Conservation (phyloP, 2,113 vertebrate species). For the Sus scrofa region T2T-Sscrofa CM000817.6:116718001-116718500, state of each 20-base stretch:
- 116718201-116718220: neutral
- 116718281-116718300: neutral
- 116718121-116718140: neutral
- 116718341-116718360: neutral
- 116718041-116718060: neutral
- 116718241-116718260: neutral
- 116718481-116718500: neutral
- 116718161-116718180: neutral
- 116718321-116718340: neutral
- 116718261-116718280: rapidly evolving
- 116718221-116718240: neutral
- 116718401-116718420: neutral
- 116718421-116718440: neutral
- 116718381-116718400: neutral
- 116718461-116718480: neutral
- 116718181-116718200: neutral
- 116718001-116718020: neutral
- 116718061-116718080: neutral
- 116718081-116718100: neutral
- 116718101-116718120: neutral
- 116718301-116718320: neutral
- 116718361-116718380: neutral
- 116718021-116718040: neutral
- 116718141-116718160: neutral
- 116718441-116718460: neutral